Conservation (phyloP, 2,888 invertebrate species). For the Mythimna loreyi region DNA sequence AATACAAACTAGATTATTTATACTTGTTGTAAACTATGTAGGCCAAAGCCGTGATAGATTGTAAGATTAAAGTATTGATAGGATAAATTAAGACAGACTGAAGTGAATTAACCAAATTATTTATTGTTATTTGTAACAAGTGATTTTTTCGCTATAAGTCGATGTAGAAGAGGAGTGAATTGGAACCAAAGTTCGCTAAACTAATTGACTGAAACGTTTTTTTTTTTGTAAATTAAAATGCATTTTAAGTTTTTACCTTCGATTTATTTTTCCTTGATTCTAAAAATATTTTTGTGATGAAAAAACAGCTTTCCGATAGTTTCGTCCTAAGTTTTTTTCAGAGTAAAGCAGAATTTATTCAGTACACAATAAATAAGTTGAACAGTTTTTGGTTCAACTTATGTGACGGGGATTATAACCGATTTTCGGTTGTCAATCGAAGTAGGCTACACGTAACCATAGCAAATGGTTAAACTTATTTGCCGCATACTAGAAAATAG, state of each 20-base stretch:
- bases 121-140: slow-evolving; percentile 42
- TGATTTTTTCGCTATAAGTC: slow-evolving; percentile 33
- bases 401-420: too few species aligned
- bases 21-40: slow-evolving; percentile 47
- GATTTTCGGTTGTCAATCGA: too few species aligned
- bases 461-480: too few species aligned
- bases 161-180: slow-evolving; percentile 6
- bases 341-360: too few species aligned
- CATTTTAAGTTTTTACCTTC: slow-evolving; percentile 34
- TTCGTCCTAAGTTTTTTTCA: background rate
- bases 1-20: slow-evolving; percentile 80
- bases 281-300: background rate
- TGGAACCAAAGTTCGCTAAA: slow-evolving; percentile 26
- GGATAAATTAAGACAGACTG: slow-evolving; percentile 46
- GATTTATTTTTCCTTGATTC: slow-evolving; percentile 29
- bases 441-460: too few species aligned
- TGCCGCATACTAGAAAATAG: too few species aligned
- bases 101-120: slow-evolving; percentile 53
- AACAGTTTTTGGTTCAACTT: too few species aligned
- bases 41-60: slow-evolving; percentile 51
- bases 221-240: slow-evolving; percentile 58
- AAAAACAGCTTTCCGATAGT: background rate
- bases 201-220: slow-evolving; percentile 34
- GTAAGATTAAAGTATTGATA: slow-evolving; percentile 50
- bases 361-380: too few species aligned